Evolutionary conservation across 30 jellyfish, hydroid and myxozoan species (phyloP).

Genomic region (Aurelia sp.): DNA sequence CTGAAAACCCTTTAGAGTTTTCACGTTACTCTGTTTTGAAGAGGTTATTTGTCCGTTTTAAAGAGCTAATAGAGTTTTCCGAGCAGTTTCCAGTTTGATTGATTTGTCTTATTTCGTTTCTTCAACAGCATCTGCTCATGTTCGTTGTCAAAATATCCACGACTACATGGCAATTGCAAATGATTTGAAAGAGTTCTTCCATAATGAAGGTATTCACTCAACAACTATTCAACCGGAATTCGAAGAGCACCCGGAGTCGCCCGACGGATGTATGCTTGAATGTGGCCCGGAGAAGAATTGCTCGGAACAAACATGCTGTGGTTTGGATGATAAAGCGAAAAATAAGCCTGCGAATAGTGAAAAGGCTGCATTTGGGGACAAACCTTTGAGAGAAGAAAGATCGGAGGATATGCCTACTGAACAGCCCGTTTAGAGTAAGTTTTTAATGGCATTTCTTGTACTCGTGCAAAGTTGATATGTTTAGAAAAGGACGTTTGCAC

Average conservation of each 20-base stretch:
- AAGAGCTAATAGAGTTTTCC: no score
- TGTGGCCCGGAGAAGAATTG: slow-evolving; percentile 83
- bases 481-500: no score
- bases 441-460: no score
- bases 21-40: no score
- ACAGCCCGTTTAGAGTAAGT: no score
- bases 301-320: slow-evolving; percentile 77
- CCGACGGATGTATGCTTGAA: slow-evolving; percentile 72
- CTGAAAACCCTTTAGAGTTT: no score
- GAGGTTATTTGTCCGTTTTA: no score
- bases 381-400: neutral
- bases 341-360: neutral
- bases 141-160: slow-evolving; percentile 87
- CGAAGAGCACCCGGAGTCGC: slow-evolving; percentile 74
- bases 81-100: no score
- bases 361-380: neutral
- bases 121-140: slow-evolving; percentile 94
- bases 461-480: no score
- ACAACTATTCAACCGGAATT: slow-evolving; percentile 90
- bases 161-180: slow-evolving; percentile 84
- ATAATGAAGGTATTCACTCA: slow-evolving; percentile 91
- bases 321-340: slow-evolving; percentile 37
- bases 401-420: no score
- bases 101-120: neutral
- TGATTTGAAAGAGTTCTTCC: slow-evolving; percentile 87